Percentiles rank a stretch among this genome's conserved stretches.
These are phyloP conservation scores for Bergia sp. DNA, from an alignment of 92 coral and sea anemone species.

Conservation along the genomic window DNA sequence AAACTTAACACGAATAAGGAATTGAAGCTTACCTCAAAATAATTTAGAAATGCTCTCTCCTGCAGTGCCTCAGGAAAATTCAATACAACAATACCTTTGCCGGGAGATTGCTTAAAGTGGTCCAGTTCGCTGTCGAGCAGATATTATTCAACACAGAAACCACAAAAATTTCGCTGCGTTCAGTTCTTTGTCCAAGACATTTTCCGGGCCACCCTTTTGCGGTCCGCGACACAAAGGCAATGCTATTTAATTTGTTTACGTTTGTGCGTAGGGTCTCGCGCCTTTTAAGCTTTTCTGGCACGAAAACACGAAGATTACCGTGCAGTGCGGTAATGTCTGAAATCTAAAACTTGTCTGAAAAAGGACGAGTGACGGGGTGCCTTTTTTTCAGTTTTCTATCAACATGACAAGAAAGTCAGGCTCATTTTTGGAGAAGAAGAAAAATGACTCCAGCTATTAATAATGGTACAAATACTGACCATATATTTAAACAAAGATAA, in stretches of 20 bases:
- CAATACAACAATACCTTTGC: neutral
- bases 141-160: too few species aligned
- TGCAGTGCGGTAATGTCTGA: neutral
- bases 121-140: neutral
- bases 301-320: conserved; percentile 4
- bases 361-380: neutral
- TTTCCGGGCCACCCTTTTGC: conserved; percentile 6
- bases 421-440: neutral
- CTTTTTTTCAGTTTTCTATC: neutral
- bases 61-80: neutral
- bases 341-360: neutral
- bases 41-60: neutral
- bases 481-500: too few species aligned
- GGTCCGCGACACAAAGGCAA: neutral
- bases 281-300: conserved; percentile 4
- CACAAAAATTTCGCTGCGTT: neutral
- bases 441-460: neutral
- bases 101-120: neutral
- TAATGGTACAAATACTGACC: neutral
- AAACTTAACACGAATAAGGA: neutral
- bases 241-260: neutral
- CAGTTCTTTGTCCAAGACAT: neutral
- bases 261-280: neutral
- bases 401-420: neutral
- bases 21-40: neutral